These are phyloP conservation scores for Osedax frankpressi DNA, from an alignment of 2,888 invertebrate genomes.

Conservation along the genomic window DNA sequence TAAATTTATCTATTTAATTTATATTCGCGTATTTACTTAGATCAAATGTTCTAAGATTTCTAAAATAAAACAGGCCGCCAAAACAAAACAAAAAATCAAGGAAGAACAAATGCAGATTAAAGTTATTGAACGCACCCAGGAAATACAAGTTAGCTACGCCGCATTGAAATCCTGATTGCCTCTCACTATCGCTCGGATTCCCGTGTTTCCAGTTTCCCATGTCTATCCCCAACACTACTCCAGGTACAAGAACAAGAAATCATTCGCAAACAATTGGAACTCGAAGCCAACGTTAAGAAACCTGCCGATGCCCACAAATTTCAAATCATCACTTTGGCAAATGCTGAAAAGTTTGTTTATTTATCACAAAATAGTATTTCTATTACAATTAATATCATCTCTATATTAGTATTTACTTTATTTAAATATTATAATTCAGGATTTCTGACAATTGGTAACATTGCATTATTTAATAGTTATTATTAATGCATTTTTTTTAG, in stretches of 20 bases:
- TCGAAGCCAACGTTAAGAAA: constrained; percentile 80
- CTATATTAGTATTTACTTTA: no score
- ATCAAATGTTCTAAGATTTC: no score
- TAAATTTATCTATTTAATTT: no score
- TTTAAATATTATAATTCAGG: no score
- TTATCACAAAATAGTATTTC: no score
- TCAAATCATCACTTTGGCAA: constrained; percentile 78
- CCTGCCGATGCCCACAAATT: constrained; percentile 91
- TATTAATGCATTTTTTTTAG: no score
- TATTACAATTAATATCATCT: no score
- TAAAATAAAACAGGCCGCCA: constrained; percentile 43
- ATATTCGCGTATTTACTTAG: no score
- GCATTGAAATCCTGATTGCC: neutral
- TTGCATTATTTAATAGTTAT: no score
- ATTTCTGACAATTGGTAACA: no score
- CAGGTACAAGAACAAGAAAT: constrained; percentile 89
- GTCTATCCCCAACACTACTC: constrained; percentile 12
- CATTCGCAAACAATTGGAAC: constrained; percentile 72
- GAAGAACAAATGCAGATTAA: constrained; percentile 81
- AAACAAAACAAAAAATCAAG: constrained; percentile 62
- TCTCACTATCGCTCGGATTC: neutral
- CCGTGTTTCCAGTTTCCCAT: neutral
- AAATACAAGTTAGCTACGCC: constrained; percentile 51
- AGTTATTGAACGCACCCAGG: constrained; percentile 75
- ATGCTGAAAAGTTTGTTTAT: constrained; percentile 64